Evolutionary conservation across 2,113 vertebrate genomes (phyloP).

Genomic region (Callaeas wilsoni): DNA sequence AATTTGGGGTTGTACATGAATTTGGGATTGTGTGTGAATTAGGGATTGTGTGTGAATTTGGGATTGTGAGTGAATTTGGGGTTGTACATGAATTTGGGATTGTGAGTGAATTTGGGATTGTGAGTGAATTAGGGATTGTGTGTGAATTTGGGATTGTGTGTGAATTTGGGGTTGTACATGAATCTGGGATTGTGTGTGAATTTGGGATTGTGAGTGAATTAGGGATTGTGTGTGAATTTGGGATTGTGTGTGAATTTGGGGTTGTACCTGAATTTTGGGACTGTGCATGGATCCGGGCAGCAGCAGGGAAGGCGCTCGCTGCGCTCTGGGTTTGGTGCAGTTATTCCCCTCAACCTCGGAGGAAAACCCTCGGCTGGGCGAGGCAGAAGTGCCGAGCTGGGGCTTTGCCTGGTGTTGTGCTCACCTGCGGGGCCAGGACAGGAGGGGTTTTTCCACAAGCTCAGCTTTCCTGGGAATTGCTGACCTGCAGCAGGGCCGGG

Average conservation of each 20-base stretch:
- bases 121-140: no score
- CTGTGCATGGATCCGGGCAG: not conserved
- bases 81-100: accelerated
- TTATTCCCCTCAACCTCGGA: no score
- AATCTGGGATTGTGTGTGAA: not conserved
- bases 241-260: not conserved
- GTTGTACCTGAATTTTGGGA: accelerated
- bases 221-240: no score
- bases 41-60: accelerated
- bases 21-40: not conserved
- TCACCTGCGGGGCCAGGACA: not conserved
- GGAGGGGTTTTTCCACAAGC: not conserved
- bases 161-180: not conserved
- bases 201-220: no score
- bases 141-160: accelerated
- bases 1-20: accelerated
- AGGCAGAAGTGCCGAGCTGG: not conserved
- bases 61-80: not conserved
- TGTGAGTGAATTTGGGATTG: not conserved
- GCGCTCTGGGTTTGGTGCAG: not conserved
- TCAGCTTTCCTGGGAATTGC: not conserved
- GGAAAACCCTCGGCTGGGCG: not conserved
- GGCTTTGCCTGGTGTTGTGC: not conserved
- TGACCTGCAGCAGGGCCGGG: not conserved
- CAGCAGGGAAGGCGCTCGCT: not conserved